phyloP scores from a whole-genome alignment of 2,888 invertebrate genomes.

The Thysanoteuthis rhombus region DNA sequence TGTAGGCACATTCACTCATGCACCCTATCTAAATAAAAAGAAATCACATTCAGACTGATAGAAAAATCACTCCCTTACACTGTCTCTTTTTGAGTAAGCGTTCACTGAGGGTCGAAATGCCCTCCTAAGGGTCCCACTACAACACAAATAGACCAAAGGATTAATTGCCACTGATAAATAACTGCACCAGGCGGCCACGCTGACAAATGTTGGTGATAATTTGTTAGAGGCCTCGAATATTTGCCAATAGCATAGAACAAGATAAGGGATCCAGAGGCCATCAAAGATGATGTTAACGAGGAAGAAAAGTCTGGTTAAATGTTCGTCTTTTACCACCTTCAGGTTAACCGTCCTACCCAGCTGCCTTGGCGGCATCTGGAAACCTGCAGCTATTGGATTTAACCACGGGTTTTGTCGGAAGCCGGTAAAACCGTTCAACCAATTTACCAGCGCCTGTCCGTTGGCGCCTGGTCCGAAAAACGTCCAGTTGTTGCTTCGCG shows the following conservation, averaged over 20 bases:
- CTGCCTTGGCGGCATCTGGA: constrained; percentile 38
- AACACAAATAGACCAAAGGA: constrained; percentile 52
- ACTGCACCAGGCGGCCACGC: constrained; percentile 54
- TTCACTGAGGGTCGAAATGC: background rate
- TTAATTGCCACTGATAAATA: constrained; percentile 56
- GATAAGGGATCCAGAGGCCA: constrained; percentile 55
- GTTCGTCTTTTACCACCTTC: constrained; percentile 55
- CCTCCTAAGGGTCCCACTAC: background rate
- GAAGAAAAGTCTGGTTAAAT: constrained; percentile 57
- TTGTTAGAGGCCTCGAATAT: constrained; percentile 45
- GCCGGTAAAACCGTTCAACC: constrained; percentile 57
- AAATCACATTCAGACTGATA: background rate
- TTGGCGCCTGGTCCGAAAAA: constrained; percentile 62
- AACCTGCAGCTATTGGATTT: constrained; percentile 42
- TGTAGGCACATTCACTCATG: background rate
- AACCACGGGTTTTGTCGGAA: constrained; percentile 46
- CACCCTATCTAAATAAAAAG: background rate
- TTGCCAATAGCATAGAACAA: constrained; percentile 52
- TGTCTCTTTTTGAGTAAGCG: constrained; percentile 20
- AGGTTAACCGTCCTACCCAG: constrained; percentile 55
- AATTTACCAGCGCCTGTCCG: constrained; percentile 57
- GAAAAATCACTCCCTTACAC: background rate
- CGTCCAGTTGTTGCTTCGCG: constrained; percentile 61
- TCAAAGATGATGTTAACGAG: constrained; percentile 51
- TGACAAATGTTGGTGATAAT: constrained; percentile 44